These are phyloP conservation scores for Bicyclus anynana DNA, from an alignment of 1,140 invertebrate species.

Conservation along the genomic window DNA sequence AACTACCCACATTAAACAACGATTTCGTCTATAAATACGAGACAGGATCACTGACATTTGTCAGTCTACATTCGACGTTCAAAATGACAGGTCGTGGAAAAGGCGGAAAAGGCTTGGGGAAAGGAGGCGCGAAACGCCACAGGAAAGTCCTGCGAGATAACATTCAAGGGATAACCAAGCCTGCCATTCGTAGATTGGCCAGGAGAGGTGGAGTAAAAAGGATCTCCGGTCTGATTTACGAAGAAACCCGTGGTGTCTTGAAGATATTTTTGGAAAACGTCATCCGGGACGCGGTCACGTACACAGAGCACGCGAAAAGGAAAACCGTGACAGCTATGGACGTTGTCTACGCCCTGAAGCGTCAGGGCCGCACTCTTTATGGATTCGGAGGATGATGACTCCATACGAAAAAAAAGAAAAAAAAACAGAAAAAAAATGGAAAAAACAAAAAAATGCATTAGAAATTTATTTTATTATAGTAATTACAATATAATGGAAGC, in stretches of 20 bases:
- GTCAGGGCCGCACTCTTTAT: slow-evolving; percentile 86
- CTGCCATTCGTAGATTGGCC: slow-evolving; percentile 48
- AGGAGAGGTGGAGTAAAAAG: slow-evolving; percentile 85
- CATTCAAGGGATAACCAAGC: slow-evolving; percentile 53
- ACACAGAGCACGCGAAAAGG: slow-evolving; percentile 74
- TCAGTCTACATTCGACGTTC: slow-evolving; percentile 7
- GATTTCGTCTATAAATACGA: background rate
- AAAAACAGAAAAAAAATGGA: too few species aligned
- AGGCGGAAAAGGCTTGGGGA: slow-evolving; percentile 51
- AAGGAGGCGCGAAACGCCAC: slow-evolving; percentile 75
- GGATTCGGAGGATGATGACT: slow-evolving; percentile 79
- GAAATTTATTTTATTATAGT: too few species aligned
- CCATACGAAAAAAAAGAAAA: background rate
- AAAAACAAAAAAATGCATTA: too few species aligned
- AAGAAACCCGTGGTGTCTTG: slow-evolving; percentile 67
- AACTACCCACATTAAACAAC: background rate
- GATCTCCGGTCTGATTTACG: slow-evolving; percentile 65
- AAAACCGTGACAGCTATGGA: slow-evolving; percentile 93
- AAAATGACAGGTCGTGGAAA: slow-evolving; percentile 56
- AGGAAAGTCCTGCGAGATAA: slow-evolving; percentile 78
- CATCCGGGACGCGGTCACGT: slow-evolving; percentile 90
- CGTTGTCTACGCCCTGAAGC: slow-evolving; percentile 90
- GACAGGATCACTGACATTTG: background rate
- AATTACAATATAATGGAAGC: too few species aligned
- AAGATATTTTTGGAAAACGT: slow-evolving; percentile 91